Conservation (phyloP, 2,888 invertebrate genomes). For the Drosophila fulvimacula region DNA sequence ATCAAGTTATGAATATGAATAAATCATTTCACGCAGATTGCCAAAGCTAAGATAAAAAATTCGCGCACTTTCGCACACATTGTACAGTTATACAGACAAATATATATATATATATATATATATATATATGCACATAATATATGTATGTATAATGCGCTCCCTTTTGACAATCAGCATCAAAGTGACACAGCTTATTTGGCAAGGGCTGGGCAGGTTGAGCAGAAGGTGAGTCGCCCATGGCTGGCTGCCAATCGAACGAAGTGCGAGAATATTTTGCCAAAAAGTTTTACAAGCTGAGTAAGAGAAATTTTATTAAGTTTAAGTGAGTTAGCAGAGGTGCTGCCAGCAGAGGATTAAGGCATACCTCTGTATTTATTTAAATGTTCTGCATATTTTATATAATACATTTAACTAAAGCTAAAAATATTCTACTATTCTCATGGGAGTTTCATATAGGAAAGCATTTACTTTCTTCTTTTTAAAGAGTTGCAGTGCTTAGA, state of each 20-base stretch:
- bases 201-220: neutral
- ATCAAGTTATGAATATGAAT: slow-evolving; percentile 79
- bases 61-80: slow-evolving; percentile 45
- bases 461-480: too few species aligned
- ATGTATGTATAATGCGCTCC: slow-evolving; percentile 22
- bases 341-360: neutral
- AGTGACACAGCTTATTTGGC: slow-evolving; percentile 42
- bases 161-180: slow-evolving; percentile 68
- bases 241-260: slow-evolving; percentile 35
- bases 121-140: neutral
- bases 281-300: slow-evolving; percentile 30
- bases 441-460: too few species aligned
- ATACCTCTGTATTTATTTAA: too few species aligned
- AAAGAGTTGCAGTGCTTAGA: too few species aligned
- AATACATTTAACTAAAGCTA: too few species aligned
- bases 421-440: too few species aligned
- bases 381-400: too few species aligned
- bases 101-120: neutral
- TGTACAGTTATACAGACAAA: slow-evolving; percentile 18
- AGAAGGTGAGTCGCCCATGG: neutral
- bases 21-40: slow-evolving; percentile 81
- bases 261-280: slow-evolving; percentile 32
- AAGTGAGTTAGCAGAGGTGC: slow-evolving; percentile 13
- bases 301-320: slow-evolving; percentile 32
- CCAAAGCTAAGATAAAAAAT: slow-evolving; percentile 68